Evolutionary conservation across 23 tunicate species (phyloP), one percentile per base, ranked within the genome.

Genomic region (Diplosoma virens): DNA sequence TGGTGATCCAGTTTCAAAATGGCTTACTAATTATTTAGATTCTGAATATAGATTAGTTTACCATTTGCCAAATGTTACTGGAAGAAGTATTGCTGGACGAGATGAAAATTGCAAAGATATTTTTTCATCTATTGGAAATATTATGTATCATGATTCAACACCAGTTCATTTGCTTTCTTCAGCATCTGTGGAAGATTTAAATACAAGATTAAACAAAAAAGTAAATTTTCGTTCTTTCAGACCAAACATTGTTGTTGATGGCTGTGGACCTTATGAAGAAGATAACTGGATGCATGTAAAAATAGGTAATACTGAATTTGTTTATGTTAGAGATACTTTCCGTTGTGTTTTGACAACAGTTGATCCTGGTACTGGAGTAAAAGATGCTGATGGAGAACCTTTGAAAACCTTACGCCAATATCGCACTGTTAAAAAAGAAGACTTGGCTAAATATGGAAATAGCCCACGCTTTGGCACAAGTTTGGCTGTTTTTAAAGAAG

Each of bases 291-390:
- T 22, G 16, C 27, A 58, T 59, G 70, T 81, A 3, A 59, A 60
- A 20, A 71, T 81, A 22, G 86, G 86, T 54, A n/a, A 25, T 7
- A 60, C 69, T 18, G 86, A 71, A 27, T 37, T 81, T 31, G 25
- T 9, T 5, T 72, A 72, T 34, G 78, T 50, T 18, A 33, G 78
- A 22, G 46, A 72, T 34, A 6, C 23, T 2, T 72, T 20, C 28
- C 21, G 78, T 2, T 88, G 95, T 53, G 35, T 67, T 29, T 69
- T 88, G 25, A 88, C 95, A 0, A 88, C 95, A 32, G 84, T 88
- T 28, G 82, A 88, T 70, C 87, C 87, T 1, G 72, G 41, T 0
- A 76, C 87, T 11, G 95, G 87, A 5, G 45, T 60, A 32, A 76
- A 66, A 48, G 46, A 63, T 25, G 37, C 25, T 16, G 80, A 77